Percentiles rank a stretch among this genome's conserved stretches.
Evolutionary conservation across 2,113 vertebrate genomes (phyloP).

Genomic region (Trinectes maculatus): DNA sequence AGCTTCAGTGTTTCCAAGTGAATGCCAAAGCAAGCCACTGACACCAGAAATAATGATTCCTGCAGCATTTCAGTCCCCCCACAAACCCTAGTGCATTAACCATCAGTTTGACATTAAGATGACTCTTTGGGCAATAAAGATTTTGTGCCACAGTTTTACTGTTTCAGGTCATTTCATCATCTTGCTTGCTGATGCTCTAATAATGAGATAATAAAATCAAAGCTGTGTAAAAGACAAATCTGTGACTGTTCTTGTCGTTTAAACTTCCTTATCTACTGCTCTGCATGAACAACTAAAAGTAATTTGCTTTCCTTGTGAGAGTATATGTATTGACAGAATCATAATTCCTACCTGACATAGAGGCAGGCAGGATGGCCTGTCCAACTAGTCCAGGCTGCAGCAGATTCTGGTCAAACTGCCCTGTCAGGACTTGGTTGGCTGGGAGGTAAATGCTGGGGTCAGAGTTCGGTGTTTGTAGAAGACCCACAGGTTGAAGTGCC

Average conservation of each 20-base stretch:
- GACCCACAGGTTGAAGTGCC: conserved; percentile 82
- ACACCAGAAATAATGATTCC: background rate
- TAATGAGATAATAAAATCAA: background rate
- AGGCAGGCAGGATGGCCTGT: conserved; percentile 92
- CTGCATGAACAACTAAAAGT: background rate
- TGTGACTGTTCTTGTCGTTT: background rate
- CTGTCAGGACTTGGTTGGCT: conserved; percentile 87
- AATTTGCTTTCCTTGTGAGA: background rate
- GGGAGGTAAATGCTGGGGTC: conserved; percentile 93
- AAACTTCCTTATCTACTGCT: background rate
- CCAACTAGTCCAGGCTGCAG: conserved; percentile 91
- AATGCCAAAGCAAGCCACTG: background rate
- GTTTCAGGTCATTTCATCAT: background rate
- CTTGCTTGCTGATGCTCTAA: background rate
- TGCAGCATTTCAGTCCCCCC: conserved; percentile 4
- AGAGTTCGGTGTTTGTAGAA: conserved; percentile 81
- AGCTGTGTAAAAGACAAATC: background rate
- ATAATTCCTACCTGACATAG: conserved; percentile 89
- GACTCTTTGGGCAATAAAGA: too few relatives aligned
- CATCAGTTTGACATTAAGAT: conserved; percentile 1
- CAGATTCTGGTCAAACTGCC: conserved; percentile 91
- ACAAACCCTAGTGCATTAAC: background rate
- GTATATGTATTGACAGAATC: background rate
- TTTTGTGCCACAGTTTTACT: background rate
- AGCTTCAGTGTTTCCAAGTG: background rate